These are phyloP conservation scores for Ceratitis capitata DNA, from an alignment of 1,140 invertebrate genomes.

Conservation along the genomic window DNA sequence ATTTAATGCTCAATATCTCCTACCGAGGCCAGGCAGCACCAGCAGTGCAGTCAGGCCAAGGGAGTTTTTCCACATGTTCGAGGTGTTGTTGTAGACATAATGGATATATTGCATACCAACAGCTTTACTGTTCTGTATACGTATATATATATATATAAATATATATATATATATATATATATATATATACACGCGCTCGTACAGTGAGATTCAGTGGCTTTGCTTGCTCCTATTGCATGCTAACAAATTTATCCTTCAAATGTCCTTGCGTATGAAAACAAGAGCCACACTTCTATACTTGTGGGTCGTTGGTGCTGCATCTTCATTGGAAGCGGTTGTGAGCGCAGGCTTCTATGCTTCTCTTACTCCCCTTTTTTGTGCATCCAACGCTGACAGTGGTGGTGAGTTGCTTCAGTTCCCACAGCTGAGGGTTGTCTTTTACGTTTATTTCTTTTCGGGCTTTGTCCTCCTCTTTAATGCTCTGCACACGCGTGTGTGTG, in stretches of 20 bases:
- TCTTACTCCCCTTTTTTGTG: neutral
- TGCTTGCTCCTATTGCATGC: neutral
- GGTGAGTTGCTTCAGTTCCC: neutral
- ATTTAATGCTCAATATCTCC: slow-evolving; percentile 21
- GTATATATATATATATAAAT: no score
- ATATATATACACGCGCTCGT: no score
- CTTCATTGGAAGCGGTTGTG: neutral
- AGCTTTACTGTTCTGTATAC: no score
- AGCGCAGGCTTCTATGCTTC: neutral
- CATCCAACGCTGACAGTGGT: neutral
- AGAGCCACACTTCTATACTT: neutral
- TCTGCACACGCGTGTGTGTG: no score
- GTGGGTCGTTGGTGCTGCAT: neutral
- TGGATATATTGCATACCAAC: neutral
- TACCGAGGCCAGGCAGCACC: no score
- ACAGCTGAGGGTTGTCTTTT: neutral
- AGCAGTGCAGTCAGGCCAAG: neutral
- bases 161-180: no score
- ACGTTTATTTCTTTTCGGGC: neutral
- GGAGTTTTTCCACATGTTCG: neutral
- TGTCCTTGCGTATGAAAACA: neutral
- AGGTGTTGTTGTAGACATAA: neutral
- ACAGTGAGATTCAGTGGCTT: no score
- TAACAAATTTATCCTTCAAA: slow-evolving; percentile 36
- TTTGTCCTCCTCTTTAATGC: neutral